These are phyloP conservation scores for Acomys russatus DNA, from an alignment of 2,797 vertebrate genomes.

Conservation along the genomic window DNA sequence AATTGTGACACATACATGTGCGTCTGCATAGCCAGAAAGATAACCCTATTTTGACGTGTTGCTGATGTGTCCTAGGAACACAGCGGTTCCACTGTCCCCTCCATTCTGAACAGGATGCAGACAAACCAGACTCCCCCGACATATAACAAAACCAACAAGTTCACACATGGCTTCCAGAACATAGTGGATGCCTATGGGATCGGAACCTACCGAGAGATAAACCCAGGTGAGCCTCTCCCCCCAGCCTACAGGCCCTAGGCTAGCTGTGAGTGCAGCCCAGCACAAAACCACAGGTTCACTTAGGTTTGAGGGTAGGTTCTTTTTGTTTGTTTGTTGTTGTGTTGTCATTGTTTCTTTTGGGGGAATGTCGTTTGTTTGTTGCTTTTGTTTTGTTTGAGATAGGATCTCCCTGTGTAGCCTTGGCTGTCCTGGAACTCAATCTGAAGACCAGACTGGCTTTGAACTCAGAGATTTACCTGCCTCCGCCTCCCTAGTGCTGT, in stretches of 20 bases:
- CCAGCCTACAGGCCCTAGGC: neutral
- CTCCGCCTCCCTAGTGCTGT: no score
- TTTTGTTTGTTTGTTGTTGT: neutral
- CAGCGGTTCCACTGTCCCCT: slow-evolving; percentile 98
- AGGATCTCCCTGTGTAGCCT: no score
- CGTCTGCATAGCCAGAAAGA: neutral
- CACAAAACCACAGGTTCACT: neutral
- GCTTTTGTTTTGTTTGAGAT: no score
- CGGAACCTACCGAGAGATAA: slow-evolving; percentile 97
- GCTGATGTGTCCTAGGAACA: slow-evolving; percentile 91
- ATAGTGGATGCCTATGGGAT: slow-evolving; percentile 99
- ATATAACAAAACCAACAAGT: slow-evolving; percentile 99
- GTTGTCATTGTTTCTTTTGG: neutral
- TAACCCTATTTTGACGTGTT: neutral
- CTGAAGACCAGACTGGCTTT: no score
- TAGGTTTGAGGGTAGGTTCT: neutral
- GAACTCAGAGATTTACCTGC: no score
- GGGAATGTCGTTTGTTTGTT: no score
- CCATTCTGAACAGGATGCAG: slow-evolving; percentile 99
- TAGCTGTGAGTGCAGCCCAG: neutral
- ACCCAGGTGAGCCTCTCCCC: slow-evolving; percentile 92
- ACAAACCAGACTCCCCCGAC: slow-evolving; percentile 98
- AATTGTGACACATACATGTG: neutral
- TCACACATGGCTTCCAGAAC: slow-evolving; percentile 98
- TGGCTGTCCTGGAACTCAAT: no score